A percentile compares a stretch with the other conserved stretches of the same genome.
These are phyloP conservation scores for Eubasilissa splendida DNA, from an alignment of 2,888 invertebrate species.

Conservation along the genomic window DNA sequence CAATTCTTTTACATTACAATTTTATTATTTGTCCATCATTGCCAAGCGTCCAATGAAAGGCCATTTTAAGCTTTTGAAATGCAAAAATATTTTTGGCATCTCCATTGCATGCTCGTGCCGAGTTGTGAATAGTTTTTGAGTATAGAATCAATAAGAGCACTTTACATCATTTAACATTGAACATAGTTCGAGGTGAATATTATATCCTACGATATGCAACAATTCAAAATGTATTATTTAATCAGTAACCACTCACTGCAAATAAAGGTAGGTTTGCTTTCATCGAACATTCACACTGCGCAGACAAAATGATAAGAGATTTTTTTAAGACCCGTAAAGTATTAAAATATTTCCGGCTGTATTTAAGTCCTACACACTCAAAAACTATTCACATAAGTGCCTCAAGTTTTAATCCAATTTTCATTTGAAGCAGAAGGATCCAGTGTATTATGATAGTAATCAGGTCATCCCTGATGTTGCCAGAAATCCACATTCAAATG, in stretches of 20 bases:
- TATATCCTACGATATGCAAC: background rate
- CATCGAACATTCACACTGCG: slow-evolving; percentile 37
- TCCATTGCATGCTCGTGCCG: slow-evolving; percentile 70
- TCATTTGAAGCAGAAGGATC: slow-evolving; percentile 42
- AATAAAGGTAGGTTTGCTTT: slow-evolving; percentile 7
- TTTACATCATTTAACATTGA: background rate
- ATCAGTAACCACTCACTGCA: background rate
- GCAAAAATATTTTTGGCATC: slow-evolving; percentile 67
- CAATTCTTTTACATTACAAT: slow-evolving; percentile 12
- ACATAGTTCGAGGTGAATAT: background rate
- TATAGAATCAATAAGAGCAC: slow-evolving; percentile 49
- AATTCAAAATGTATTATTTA: background rate
- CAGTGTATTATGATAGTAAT: background rate
- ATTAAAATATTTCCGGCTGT: background rate
- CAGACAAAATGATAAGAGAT: slow-evolving; percentile 16
- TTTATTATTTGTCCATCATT: slow-evolving; percentile 71
- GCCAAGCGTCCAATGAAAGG: slow-evolving; percentile 53
- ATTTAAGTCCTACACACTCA: slow-evolving; percentile 53
- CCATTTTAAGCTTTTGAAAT: slow-evolving; percentile 37
- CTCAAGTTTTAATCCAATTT: slow-evolving; percentile 49
- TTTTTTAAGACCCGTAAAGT: slow-evolving; percentile 24
- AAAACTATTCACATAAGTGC: slow-evolving; percentile 59
- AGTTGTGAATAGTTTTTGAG: slow-evolving; percentile 76
- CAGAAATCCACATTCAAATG: slow-evolving; percentile 41
- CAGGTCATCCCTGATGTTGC: background rate